Evolutionary conservation across 2,113 vertebrate genomes (phyloP).

Genomic region (Agelaius phoeniceus): DNA sequence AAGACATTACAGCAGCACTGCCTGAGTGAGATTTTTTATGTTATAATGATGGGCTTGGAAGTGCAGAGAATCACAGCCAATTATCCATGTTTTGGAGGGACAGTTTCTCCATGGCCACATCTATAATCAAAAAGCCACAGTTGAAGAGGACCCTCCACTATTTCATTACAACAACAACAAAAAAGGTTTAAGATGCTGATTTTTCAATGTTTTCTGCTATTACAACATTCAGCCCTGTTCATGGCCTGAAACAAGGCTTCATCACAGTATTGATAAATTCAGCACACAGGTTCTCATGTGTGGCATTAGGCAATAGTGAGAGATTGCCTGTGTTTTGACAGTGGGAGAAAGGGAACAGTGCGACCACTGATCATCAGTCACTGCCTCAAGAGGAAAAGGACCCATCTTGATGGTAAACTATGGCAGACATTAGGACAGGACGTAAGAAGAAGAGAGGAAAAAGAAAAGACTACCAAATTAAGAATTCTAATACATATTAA

Average conservation of each 20-base stretch:
- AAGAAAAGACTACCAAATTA: background rate
- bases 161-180: background rate
- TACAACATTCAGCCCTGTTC: background rate
- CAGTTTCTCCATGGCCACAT: background rate
- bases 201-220: background rate
- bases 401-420: background rate
- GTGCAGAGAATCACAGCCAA: background rate
- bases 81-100: background rate
- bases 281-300: background rate
- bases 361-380: background rate
- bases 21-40: background rate
- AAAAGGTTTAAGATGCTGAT: background rate
- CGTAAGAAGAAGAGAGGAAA: background rate
- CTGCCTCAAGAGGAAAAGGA: background rate
- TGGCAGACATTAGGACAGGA: background rate
- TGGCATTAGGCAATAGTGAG: background rate
- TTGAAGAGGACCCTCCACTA: background rate
- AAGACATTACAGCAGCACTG: background rate
- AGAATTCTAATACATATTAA: background rate
- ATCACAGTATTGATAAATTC: background rate
- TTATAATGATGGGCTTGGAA: background rate
- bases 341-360: background rate
- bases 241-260: background rate
- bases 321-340: background rate
- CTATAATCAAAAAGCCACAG: background rate